Conservation (phyloP, 2,888 invertebrate species). For the Mimas tiliae region DNA sequence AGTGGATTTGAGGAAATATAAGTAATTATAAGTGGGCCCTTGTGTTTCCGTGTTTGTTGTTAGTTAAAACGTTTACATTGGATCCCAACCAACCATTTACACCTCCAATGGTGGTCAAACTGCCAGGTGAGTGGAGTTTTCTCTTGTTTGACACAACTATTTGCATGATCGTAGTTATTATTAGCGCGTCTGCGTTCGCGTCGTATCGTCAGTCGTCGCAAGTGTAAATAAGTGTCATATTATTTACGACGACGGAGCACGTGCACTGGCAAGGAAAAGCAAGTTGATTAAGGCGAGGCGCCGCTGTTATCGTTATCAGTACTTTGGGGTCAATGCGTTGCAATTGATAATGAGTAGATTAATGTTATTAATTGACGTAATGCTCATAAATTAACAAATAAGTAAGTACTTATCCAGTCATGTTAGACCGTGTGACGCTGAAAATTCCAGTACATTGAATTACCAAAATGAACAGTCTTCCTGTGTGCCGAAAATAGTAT, state of each 20-base stretch:
- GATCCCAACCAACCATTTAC: slow-evolving; percentile 77
- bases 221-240: slow-evolving; percentile 33
- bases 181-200: slow-evolving; percentile 11
- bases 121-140: slow-evolving; percentile 68
- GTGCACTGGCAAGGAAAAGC: slow-evolving; percentile 46
- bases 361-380: slow-evolving; percentile 48
- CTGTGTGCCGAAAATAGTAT: not conserved
- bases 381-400: slow-evolving; percentile 32
- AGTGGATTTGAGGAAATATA: slow-evolving; percentile 83
- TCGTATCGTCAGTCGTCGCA: slow-evolving; percentile 15
- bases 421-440: not conserved
- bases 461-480: not conserved
- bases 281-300: slow-evolving; percentile 48
- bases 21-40: slow-evolving; percentile 77
- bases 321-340: slow-evolving; percentile 57
- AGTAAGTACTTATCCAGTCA: not conserved
- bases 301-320: slow-evolving; percentile 57
- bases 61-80: slow-evolving; percentile 78
- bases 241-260: slow-evolving; percentile 49
- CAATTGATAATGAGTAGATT: slow-evolving; percentile 48
- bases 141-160: not conserved
- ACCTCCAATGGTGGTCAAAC: slow-evolving; percentile 84
- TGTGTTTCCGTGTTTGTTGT: slow-evolving; percentile 79
- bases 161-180: slow-evolving; percentile 9
- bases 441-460: not conserved